These are phyloP conservation scores for Sarcophaga peregrina DNA, from an alignment of 1,140 invertebrate species.

Conservation along the genomic window DNA sequence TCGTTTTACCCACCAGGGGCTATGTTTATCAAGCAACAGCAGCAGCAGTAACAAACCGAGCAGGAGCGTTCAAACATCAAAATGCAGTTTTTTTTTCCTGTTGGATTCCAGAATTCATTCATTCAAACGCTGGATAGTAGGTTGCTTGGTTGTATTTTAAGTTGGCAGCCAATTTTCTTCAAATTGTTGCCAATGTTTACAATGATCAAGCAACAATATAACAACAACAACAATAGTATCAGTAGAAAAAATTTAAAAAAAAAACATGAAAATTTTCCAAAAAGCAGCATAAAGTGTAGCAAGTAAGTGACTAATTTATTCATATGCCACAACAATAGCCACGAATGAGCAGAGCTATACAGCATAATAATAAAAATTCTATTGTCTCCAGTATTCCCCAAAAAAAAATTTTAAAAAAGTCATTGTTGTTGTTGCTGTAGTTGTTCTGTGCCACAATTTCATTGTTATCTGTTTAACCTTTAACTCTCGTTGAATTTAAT, in stretches of 20 bases:
- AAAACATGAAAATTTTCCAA: neutral
- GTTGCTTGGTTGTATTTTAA: neutral
- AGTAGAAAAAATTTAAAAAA: neutral
- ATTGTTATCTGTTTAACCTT: conserved; percentile 15
- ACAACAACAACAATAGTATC: neutral
- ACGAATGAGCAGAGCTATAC: neutral
- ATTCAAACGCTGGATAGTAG: too few relatives aligned
- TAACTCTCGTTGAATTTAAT: neutral
- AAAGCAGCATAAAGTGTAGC: neutral
- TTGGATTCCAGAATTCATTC: too few relatives aligned
- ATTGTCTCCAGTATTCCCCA: neutral
- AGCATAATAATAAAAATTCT: conserved; percentile 4
- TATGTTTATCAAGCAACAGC: neutral
- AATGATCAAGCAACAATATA: conserved; percentile 2
- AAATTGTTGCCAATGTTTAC: conserved; percentile 22
- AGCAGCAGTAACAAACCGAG: neutral
- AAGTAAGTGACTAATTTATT: conserved; percentile 16
- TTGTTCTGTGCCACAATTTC: neutral
- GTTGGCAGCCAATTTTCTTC: conserved; percentile 23
- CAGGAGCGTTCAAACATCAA: too few relatives aligned
- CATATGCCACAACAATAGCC: conserved; percentile 15
- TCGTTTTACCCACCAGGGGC: conserved; percentile 12
- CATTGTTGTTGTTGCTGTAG: neutral
- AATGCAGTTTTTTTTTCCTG: too few relatives aligned
- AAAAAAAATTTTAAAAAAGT: neutral